Evolutionary conservation across 37 sponge, comb jelly and placozoan genomes (phyloP), one percentile per base, ranked within the genome.

Genomic region (Crambe crambe): DNA sequence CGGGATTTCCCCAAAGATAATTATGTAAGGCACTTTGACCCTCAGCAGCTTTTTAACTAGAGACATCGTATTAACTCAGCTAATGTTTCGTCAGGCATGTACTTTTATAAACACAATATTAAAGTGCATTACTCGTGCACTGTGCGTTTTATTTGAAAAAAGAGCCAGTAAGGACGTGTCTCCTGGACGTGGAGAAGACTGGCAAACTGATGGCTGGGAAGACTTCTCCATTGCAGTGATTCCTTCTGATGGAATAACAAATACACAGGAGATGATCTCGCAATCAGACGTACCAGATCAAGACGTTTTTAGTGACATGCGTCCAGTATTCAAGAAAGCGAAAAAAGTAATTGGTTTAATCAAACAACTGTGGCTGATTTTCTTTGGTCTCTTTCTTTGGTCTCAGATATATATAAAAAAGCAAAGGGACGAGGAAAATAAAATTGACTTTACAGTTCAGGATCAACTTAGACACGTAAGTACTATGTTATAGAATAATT

Each of bases 291-390:
- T 35, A 26, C 27, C 2, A 4, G 43, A 15, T 6, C 39, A 70
- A 21, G 73, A 77, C 23, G 73, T 85, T 17, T 85, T 85, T 25
- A 34, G 72, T 31, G 86, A 78, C 38, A 85, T 85, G 86, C 64
- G 64, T 20, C 86, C 86, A 25, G 86, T 85, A 20, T 34, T 79
- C 34, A 85, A 41, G 29, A 85, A 78, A 54, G 30, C 86, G 0
- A 72, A 60, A 70, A 85, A 44, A 73, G 86, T 85, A 32, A 47
- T 6, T 12, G 51, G 6, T 47, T 47, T 47, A 47, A 15, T 15
- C 12, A 47, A 15, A 47, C 51, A 12, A 47, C 12, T 47, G 39
- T 30, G n/a, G n/a, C n/a, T n/a, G n/a, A n/a, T n/a, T n/a, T n/a
- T n/a, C n/a, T n/a, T n/a, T n/a, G 70, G 8, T 37, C 1, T 42